Conservation (phyloP, 1,140 invertebrate species). For the Radopholus similis region DNA sequence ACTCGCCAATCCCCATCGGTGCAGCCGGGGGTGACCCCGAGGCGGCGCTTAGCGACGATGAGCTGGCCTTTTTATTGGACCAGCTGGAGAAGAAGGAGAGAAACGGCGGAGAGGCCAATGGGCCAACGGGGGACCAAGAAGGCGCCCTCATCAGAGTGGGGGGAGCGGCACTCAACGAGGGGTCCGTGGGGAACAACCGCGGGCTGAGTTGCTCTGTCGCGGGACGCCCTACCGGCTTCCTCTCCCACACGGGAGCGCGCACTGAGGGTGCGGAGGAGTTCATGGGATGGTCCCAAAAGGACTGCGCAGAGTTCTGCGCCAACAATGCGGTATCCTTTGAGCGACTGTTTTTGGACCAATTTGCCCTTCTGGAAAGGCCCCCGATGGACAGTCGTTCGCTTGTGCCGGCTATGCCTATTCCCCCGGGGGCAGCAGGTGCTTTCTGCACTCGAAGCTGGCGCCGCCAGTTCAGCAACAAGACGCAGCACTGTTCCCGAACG, state of each 20-base stretch:
- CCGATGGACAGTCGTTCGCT: constrained; percentile 2
- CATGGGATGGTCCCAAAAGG: constrained; percentile 12
- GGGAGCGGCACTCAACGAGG: too few species aligned
- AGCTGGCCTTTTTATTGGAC: constrained; percentile 7
- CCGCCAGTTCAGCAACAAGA: background rate
- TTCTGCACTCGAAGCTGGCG: constrained; percentile 4
- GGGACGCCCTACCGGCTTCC: background rate
- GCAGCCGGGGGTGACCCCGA: background rate
- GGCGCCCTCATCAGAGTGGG: too few species aligned
- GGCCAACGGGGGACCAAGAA: too few species aligned
- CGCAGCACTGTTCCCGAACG: background rate
- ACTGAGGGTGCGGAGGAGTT: constrained; percentile 11
- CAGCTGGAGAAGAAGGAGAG: constrained; percentile 1
- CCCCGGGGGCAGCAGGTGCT: constrained; percentile 12
- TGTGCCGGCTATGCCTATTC: constrained; percentile 13
- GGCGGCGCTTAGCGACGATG: background rate
- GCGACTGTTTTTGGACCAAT: background rate
- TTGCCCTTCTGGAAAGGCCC: background rate
- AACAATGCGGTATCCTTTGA: background rate
- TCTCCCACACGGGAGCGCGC: constrained; percentile 1
- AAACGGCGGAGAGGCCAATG: background rate
- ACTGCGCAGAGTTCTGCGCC: constrained; percentile 9
- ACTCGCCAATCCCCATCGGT: background rate
- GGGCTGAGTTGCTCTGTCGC: constrained; percentile 4
- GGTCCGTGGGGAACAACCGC: too few species aligned